phyloP scores from a whole-genome alignment of 2,888 invertebrate genomes.

The Autographa pulchrina region DNA sequence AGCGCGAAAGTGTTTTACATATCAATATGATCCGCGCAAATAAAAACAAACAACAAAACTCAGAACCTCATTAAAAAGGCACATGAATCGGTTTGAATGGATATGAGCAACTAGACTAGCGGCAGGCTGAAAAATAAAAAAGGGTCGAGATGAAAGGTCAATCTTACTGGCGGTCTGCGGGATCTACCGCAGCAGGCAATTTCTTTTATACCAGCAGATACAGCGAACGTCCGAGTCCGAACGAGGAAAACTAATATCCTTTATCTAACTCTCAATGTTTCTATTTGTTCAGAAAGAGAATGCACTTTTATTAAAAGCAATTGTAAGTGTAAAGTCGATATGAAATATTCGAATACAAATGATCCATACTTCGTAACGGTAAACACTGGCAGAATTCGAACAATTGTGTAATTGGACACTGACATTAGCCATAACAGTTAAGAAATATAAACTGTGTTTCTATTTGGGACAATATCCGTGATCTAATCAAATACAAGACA shows the following conservation, averaged over 20 bases:
- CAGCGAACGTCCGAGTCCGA: constrained; percentile 14
- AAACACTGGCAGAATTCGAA: constrained; percentile 36
- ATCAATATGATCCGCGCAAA: constrained; percentile 13
- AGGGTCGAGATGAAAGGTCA: constrained; percentile 43
- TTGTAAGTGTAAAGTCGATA: constrained; percentile 32
- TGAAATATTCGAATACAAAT: constrained; percentile 38
- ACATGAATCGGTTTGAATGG: neutral
- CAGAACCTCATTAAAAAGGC: constrained; percentile 10
- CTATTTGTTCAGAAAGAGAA: constrained; percentile 20
- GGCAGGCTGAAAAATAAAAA: constrained; percentile 34
- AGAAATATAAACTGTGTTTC: constrained; percentile 45
- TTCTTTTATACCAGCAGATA: constrained; percentile 39
- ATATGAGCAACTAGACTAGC: constrained; percentile 16
- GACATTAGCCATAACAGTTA: constrained; percentile 47
- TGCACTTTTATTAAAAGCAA: constrained; percentile 48
- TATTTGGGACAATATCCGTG: constrained; percentile 45
- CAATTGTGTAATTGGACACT: constrained; percentile 56
- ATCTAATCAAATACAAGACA: constrained; percentile 40
- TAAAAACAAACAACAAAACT: constrained; percentile 3
- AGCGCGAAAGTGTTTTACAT: constrained; percentile 9
- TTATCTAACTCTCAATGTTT: constrained; percentile 31
- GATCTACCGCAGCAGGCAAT: constrained; percentile 44
- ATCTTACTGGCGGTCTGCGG: constrained; percentile 32
- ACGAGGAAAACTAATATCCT: constrained; percentile 33
- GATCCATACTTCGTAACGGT: constrained; percentile 33